Evolutionary conservation across 2,888 invertebrate genomes (phyloP).

Genomic region (Amorpha juglandis): DNA sequence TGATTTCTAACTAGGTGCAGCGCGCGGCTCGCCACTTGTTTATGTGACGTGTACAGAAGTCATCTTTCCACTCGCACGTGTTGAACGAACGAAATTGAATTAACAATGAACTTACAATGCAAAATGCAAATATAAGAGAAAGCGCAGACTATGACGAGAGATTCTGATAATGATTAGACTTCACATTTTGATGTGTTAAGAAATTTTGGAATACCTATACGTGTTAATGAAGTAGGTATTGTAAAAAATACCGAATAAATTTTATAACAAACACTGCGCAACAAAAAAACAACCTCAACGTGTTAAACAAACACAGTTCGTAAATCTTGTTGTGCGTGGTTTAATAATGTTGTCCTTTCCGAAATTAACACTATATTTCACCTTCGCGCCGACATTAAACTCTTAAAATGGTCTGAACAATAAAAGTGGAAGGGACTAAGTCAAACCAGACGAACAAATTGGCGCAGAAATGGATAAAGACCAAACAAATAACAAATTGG

Average conservation of each 20-base stretch:
- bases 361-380: conserved; percentile 5
- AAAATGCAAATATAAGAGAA: conserved; percentile 4
- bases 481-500: background rate
- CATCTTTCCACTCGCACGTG: background rate
- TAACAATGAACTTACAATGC: conserved; percentile 5
- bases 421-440: background rate
- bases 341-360: background rate
- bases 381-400: background rate
- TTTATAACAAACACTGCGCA: background rate
- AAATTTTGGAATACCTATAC: background rate
- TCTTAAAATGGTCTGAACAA: background rate
- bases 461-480: background rate
- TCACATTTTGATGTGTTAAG: conserved; percentile 1
- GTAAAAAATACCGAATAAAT: background rate
- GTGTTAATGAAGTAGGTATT: conserved; percentile 14
- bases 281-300: background rate
- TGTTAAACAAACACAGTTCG: background rate
- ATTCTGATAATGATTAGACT: background rate
- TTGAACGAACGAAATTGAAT: conserved; percentile 13
- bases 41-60: background rate
- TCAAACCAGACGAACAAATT: background rate
- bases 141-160: conserved; percentile 8
- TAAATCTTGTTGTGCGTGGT: background rate
- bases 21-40: conserved; percentile 3
- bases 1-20: conserved; percentile 7